Base-by-base conservation (phyloP, 2,797 vertebrate species). In the Helostoma temminkii region DNA sequence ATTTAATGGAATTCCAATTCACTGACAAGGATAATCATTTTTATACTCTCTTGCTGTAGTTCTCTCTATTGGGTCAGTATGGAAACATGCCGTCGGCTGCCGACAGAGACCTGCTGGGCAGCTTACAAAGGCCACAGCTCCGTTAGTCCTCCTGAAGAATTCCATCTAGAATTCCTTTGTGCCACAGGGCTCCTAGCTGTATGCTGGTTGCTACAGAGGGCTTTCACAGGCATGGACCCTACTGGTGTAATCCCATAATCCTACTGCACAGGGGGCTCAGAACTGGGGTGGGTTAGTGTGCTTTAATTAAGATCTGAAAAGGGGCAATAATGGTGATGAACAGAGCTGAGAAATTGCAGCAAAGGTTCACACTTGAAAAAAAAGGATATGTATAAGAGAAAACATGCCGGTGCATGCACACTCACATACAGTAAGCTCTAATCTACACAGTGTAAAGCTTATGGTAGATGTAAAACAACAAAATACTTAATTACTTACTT, bases 201-300 rank as follows among this genome's bases (percentile, higher is more conserved):
- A 86, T 64, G 91, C 93, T 92, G 94, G 94, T 91, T 96, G 94
- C 95, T 95, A 95, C 96, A 94, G 94, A 96, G 94, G 92, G 93
- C 95, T 95, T 91, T 96, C 94, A 96, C 93, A 95, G 95, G 95
- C 95, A 93, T 91, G 94, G 94, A 89, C 88, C 95, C 95, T 95
- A 94, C 95, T 94, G 90, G 93, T 95, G 92, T 98, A 98, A 99
- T 98, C 97, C 92, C 94, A 96, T 99, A 99, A 99, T 99, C 97
- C 96, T 94, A 85, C 95, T 86, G 94, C 95, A 94, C 95, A 93
- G 95, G 94, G 94, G 95, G 95, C 86, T 95, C 84, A 79, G 94
- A 95, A 93, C 94, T 95, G 93, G 93, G 93, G 90, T 93, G 95
- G 95, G 88, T 93, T 92, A 91, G 94, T 93, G 93, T 93, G 94